These are phyloP conservation scores for Drosophila lutescens DNA, from an alignment of 2,888 invertebrate genomes.

Conservation along the genomic window DNA sequence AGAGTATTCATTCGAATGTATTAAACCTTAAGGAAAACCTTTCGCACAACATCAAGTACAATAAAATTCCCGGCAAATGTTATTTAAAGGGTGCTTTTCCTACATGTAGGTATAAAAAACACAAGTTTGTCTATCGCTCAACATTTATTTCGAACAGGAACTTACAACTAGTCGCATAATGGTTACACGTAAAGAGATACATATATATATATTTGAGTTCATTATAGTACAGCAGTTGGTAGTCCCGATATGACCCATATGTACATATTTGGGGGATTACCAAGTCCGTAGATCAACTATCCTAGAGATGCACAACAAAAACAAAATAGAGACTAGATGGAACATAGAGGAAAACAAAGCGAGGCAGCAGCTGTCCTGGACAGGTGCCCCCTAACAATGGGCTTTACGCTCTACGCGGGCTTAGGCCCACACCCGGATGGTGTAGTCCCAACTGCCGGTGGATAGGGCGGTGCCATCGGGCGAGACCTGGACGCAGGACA, in stretches of 20 bases:
- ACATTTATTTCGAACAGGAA: constrained; percentile 77
- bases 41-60: constrained; percentile 12
- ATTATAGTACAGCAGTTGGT: constrained; percentile 49
- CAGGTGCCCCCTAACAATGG: constrained; percentile 17
- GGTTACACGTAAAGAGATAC: constrained; percentile 32
- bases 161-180: constrained; percentile 65
- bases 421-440: constrained; percentile 89
- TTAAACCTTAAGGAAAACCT: neutral
- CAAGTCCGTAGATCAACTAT: constrained; percentile 16
- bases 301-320: constrained; percentile 11
- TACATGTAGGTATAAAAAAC: neutral
- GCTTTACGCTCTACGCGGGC: neutral
- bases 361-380: constrained; percentile 9
- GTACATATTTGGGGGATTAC: neutral
- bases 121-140: constrained; percentile 38
- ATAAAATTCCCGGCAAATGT: neutral
- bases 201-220: constrained; percentile 21
- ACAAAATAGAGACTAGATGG: constrained; percentile 14
- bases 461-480: constrained; percentile 99
- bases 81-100: too few relatives aligned
- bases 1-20: neutral
- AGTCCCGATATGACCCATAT: constrained; percentile 1
- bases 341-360: constrained; percentile 7
- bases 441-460: constrained; percentile 98
- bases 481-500: constrained; percentile 95